Conservation (phyloP, 2,888 invertebrate species). For the Tethea ocularis region DNA sequence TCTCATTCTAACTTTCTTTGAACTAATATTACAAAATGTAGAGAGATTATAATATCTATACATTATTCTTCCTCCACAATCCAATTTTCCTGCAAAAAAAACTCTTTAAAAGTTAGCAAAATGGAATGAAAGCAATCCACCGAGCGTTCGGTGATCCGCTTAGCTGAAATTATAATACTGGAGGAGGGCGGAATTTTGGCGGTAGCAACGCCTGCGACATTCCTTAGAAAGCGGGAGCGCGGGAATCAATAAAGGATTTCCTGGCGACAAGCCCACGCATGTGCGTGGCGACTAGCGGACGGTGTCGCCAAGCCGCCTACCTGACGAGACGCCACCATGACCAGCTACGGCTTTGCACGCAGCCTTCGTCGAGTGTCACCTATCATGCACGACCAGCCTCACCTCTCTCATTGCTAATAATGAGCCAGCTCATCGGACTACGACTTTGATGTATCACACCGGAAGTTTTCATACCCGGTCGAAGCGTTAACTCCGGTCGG, state of each 20-base stretch:
- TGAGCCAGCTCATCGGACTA: constrained; percentile 5
- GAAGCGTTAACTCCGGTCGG: constrained; percentile 47
- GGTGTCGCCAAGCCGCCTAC: constrained; percentile 23
- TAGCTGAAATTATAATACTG: constrained; percentile 68
- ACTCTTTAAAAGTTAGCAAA: constrained; percentile 34
- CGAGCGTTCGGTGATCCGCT: constrained; percentile 63
- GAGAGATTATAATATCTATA: no score
- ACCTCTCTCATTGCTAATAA: constrained; percentile 5
- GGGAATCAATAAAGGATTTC: constrained; percentile 84
- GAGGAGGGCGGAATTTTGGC: constrained; percentile 65
- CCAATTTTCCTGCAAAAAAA: background rate
- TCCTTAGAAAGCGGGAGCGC: constrained; percentile 80
- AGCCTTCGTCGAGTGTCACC: constrained; percentile 23
- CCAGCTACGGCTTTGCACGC: constrained; percentile 24
- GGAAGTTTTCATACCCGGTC: constrained; percentile 29
- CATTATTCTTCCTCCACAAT: background rate
- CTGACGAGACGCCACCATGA: constrained; percentile 41
- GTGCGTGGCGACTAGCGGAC: constrained; percentile 65
- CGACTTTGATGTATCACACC: background rate
- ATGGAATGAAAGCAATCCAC: constrained; percentile 56
- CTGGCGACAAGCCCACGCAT: constrained; percentile 83
- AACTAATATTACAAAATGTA: no score
- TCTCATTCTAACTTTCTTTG: no score
- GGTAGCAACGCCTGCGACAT: constrained; percentile 78
- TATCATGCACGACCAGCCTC: constrained; percentile 19